These are phyloP conservation scores for Yponomeuta plumbellus DNA, from an alignment of 2,888 invertebrate species.

Conservation along the genomic window DNA sequence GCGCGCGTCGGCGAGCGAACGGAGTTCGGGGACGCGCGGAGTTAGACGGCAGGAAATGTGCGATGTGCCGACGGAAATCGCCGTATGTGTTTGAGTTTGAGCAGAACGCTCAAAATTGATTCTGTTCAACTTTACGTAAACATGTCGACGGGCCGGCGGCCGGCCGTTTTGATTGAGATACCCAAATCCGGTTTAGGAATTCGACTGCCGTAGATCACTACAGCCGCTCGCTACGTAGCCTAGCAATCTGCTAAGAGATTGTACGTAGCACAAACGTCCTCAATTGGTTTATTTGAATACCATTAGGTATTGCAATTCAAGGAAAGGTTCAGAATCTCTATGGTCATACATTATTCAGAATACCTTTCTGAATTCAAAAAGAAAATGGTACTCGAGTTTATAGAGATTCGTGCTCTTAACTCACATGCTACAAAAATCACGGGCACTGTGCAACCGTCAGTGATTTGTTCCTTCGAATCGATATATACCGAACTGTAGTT, in stretches of 20 bases:
- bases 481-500: neutral
- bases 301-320: too few species aligned
- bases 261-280: neutral
- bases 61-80: conserved; percentile 50
- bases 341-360: neutral
- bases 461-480: too few species aligned
- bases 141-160: conserved; percentile 27
- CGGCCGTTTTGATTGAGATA: conserved; percentile 16
- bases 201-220: neutral
- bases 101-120: conserved; percentile 50
- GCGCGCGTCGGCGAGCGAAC: conserved; percentile 3
- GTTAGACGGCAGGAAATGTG: conserved; percentile 50
- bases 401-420: too few species aligned
- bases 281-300: neutral
- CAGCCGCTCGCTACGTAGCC: neutral
- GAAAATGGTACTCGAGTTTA: too few species aligned
- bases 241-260: conserved; percentile 13
- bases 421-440: too few species aligned
- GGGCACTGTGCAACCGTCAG: too few species aligned
- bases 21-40: neutral
- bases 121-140: conserved; percentile 48
- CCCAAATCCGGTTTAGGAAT: conserved; percentile 8
- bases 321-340: too few species aligned
- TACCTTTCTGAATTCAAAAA: neutral
- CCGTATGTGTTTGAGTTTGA: conserved; percentile 55